Conservation (phyloP, 2,888 invertebrate species). For the Diogma glabrata region DNA sequence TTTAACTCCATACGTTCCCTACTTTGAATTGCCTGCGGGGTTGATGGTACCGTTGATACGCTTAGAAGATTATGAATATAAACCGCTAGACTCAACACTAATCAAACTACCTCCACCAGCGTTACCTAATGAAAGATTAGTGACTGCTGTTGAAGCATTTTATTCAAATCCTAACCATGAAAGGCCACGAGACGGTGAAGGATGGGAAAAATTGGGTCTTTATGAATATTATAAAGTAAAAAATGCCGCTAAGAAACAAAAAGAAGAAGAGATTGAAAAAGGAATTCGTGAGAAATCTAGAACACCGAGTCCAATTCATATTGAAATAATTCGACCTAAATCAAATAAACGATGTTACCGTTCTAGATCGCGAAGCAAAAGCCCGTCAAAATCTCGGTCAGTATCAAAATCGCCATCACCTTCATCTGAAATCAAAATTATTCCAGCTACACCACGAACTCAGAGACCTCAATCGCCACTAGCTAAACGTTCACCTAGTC, state of each 20-base stretch:
- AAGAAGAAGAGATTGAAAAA: constrained; percentile 67
- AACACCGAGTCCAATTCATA: constrained; percentile 68
- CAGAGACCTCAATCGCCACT: not conserved
- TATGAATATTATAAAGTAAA: constrained; percentile 98
- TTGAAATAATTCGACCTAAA: constrained; percentile 49
- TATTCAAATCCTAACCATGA: constrained; percentile 92
- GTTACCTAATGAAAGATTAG: constrained; percentile 83
- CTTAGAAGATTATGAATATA: constrained; percentile 83
- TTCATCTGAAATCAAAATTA: constrained; percentile 34
- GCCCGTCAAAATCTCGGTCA: constrained; percentile 32
- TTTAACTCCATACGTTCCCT: constrained; percentile 81
- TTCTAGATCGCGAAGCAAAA: constrained; percentile 30
- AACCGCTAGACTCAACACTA: constrained; percentile 75
- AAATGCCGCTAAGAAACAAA: constrained; percentile 76
- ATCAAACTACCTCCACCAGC: constrained; percentile 91
- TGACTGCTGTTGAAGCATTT: constrained; percentile 92
- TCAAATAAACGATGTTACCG: constrained; percentile 52
- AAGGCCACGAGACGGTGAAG: constrained; percentile 89
- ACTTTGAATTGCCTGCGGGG: constrained; percentile 94
- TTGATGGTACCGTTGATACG: constrained; percentile 95
- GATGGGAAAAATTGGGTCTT: constrained; percentile 95
- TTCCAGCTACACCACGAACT: constrained; percentile 24
- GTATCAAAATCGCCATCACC: constrained; percentile 39
- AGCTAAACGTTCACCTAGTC: constrained; percentile 1
- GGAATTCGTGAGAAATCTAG: constrained; percentile 61